Conservation (phyloP, 2,888 invertebrate genomes). For the Cerastoderma edule region DNA sequence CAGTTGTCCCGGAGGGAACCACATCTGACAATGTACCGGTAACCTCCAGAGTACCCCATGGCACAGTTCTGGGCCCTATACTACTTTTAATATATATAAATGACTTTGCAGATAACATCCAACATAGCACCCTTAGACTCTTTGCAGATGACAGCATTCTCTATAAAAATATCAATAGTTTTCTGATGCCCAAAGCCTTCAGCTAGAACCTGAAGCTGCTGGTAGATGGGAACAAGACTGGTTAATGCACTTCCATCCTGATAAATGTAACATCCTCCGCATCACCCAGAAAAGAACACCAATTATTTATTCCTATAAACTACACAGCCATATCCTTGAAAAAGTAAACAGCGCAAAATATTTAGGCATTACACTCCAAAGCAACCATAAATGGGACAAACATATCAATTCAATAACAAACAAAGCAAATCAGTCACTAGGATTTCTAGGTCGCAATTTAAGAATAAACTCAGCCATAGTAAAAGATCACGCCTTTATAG, state of each 20-base stretch:
- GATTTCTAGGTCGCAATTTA: slow-evolving; percentile 24
- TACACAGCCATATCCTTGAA: slow-evolving; percentile 2
- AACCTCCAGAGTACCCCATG: slow-evolving; percentile 29
- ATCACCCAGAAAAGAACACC: background rate
- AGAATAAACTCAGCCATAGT: slow-evolving; percentile 16
- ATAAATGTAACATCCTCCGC: slow-evolving; percentile 35
- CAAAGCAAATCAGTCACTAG: background rate
- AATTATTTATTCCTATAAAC: slow-evolving; percentile 5
- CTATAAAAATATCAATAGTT: slow-evolving; percentile 16
- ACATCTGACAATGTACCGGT: slow-evolving; percentile 14
- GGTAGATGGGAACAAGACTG: slow-evolving; percentile 16
- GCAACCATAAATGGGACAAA: background rate
- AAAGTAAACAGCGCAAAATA: slow-evolving; percentile 10
- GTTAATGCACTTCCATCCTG: slow-evolving; percentile 32
- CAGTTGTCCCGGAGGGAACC: slow-evolving; percentile 18
- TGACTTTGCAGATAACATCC: slow-evolving; percentile 23
- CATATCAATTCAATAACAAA: background rate
- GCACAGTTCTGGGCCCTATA: slow-evolving; percentile 23
- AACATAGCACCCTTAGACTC: slow-evolving; percentile 26
- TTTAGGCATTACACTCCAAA: background rate
- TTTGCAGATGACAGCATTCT: slow-evolving; percentile 34
- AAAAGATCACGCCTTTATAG: slow-evolving; percentile 24
- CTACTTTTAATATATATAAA: slow-evolving; percentile 27
- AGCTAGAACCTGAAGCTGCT: slow-evolving; percentile 9
- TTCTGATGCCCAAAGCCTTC: slow-evolving; percentile 17